Evolutionary conservation across 2,888 invertebrate genomes (phyloP), one percentile per base, ranked within the genome.

Genomic region (Heteropelma amictum): DNA sequence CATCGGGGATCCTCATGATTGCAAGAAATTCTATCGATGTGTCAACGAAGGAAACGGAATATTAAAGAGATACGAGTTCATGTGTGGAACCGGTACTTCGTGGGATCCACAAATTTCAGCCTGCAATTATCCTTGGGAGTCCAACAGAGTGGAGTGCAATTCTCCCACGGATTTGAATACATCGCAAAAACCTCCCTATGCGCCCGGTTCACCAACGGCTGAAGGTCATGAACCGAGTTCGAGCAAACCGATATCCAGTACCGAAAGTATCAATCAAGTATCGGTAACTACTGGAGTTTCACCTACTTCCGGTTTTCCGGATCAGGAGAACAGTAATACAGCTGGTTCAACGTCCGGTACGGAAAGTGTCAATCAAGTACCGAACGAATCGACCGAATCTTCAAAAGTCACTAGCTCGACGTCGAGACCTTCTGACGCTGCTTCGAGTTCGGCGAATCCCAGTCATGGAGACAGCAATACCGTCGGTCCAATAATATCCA

Each of bases 41-140:
- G 89, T 85, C 0, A 84, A 89, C 51, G 86, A 90, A 71, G 90
- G 88, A 0, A 84, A 87, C n/a, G 90, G 89, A 1, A 87, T 87
- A 0, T 90, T 88, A 65, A 90, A 84, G 19, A 90, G 88, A 73
- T 90, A 91, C 64, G 90, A 91, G 7, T 93, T 91, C 76, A 89
- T 88, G 6, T 93, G 92, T 79, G 91, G 91, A 0, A 89, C 89
- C 21, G 92, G 91, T 42, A 92, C 92, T 0, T 90, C 92, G 33
- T 92, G 92, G 92, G 91, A 92, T 84, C 90, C 91, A 78, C 87
- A 90, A 42, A 90, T 91, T 61, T 90, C 91, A 81, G 90, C 90
- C 0, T 93, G 93, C 80, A 91, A 92, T 83, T 90, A 92, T 80
- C 89, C 89, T 68, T 89, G 89, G 86, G 88, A 87, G 6, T 88